Evolutionary conservation across 2,888 invertebrate genomes (phyloP).

Genomic region (Clunio marinus): DNA sequence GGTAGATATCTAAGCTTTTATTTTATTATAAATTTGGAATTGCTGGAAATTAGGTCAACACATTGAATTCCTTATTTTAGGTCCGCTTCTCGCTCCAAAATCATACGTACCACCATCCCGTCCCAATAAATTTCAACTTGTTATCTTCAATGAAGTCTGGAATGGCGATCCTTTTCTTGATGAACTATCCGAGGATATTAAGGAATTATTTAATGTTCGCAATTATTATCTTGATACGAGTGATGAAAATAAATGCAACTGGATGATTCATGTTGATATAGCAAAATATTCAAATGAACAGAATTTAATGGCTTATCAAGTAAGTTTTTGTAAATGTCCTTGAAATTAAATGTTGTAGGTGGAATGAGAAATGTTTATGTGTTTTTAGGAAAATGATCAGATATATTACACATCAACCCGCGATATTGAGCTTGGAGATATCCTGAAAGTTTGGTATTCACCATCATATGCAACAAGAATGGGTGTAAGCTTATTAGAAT

Average conservation of each 20-base stretch:
- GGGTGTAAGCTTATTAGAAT: constrained; percentile 36
- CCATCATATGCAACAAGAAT: constrained; percentile 40
- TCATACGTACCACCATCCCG: constrained; percentile 40
- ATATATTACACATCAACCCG: constrained; percentile 41
- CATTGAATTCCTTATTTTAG: constrained; percentile 12
- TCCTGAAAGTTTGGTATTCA: constrained; percentile 41
- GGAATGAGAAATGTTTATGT: background rate
- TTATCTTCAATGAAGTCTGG: constrained; percentile 40
- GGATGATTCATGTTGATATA: constrained; percentile 41
- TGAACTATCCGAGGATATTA: constrained; percentile 39
- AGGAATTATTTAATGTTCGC: constrained; percentile 40
- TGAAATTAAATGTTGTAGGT: no score
- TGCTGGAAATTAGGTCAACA: constrained; percentile 32
- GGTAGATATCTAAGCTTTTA: no score
- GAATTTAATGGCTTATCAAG: constrained; percentile 41
- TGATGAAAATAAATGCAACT: constrained; percentile 41
- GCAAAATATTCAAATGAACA: constrained; percentile 41
- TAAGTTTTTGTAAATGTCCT: background rate
- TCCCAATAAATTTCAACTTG: constrained; percentile 40
- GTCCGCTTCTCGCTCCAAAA: constrained; percentile 40
- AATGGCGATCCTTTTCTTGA: constrained; percentile 39
- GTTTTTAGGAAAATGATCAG: constrained; percentile 40
- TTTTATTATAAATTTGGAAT: no score
- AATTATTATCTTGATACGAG: constrained; percentile 40
- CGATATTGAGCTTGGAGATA: constrained; percentile 41